Conservation (phyloP, 2,888 invertebrate genomes). For the Heteropelma amictum region DNA sequence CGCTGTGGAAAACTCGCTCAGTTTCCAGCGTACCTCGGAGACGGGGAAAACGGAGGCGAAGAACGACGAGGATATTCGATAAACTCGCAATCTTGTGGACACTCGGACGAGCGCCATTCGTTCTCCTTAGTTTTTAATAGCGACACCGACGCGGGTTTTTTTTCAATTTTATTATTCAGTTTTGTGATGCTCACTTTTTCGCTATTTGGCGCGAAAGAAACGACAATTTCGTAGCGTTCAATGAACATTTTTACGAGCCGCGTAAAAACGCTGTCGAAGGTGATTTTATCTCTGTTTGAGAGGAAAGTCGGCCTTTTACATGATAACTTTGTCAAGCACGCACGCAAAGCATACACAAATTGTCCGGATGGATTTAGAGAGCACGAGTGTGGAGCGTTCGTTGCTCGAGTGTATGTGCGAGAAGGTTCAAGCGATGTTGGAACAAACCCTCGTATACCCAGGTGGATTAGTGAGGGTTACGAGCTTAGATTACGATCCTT, state of each 20-base stretch:
- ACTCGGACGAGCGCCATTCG: too few relatives aligned
- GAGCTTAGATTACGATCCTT: conserved; percentile 73
- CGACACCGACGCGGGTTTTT: neutral
- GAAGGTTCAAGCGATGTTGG: neutral
- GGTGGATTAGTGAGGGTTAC: conserved; percentile 69
- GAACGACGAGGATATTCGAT: too few relatives aligned
- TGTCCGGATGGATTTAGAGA: neutral
- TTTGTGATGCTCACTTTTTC: too few relatives aligned
- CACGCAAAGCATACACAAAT: too few relatives aligned
- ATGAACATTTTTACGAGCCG: too few relatives aligned
- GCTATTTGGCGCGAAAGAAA: too few relatives aligned
- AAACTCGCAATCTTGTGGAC: too few relatives aligned
- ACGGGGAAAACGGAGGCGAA: neutral
- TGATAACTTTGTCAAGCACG: too few relatives aligned
- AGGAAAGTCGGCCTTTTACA: too few relatives aligned
- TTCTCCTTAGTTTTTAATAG: neutral
- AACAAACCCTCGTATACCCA: neutral
- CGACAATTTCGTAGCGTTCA: too few relatives aligned
- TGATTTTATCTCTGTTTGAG: too few relatives aligned
- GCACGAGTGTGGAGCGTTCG: neutral
- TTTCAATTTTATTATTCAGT: neutral
- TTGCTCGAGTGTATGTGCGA: neutral
- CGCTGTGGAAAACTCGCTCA: conserved; percentile 35
- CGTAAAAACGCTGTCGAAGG: too few relatives aligned
- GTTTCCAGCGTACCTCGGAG: neutral